phyloP scores from a whole-genome alignment of 2,113 vertebrate species.

The Glareola pratincola region DNA sequence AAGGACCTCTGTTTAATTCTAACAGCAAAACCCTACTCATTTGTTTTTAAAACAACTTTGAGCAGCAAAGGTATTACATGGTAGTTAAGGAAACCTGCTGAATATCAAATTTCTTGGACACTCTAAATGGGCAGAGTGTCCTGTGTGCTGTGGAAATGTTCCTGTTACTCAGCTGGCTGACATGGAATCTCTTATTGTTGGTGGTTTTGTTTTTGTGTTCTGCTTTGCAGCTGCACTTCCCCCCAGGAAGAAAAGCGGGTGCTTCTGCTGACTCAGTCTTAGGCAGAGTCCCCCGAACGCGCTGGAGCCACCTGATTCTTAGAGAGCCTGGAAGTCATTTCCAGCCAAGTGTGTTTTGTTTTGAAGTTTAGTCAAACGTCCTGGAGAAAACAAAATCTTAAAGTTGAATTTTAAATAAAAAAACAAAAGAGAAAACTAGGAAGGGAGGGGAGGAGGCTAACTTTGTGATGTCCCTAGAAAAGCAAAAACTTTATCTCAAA shows the following conservation, averaged over 20 bases:
- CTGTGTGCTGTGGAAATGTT: constrained; percentile 20
- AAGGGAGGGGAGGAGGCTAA: not conserved
- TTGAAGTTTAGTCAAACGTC: not conserved
- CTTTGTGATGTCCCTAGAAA: not conserved
- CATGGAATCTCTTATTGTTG: constrained; percentile 26
- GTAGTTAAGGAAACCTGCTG: not conserved
- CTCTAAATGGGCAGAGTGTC: not conserved
- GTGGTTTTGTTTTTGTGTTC: constrained; percentile 50
- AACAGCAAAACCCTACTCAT: not conserved
- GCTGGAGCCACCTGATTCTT: not conserved
- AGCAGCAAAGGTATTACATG: not conserved
- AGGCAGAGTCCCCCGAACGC: not conserved
- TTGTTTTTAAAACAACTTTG: not conserved
- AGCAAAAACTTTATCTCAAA: not conserved
- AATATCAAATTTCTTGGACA: not conserved
- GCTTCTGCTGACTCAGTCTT: constrained; percentile 46
- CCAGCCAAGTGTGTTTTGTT: not conserved
- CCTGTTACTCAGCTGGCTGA: constrained; percentile 41
- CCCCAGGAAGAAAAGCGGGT: not conserved
- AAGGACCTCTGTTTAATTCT: not conserved
- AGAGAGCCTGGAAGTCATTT: constrained; percentile 45
- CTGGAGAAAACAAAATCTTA: not conserved
- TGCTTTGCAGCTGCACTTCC: constrained; percentile 43
- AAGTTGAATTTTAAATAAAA: not conserved
- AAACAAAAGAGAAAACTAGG: not conserved